Evolutionary conservation across 1,140 invertebrate genomes (phyloP).

Genomic region (Ostrea denselamellosa): DNA sequence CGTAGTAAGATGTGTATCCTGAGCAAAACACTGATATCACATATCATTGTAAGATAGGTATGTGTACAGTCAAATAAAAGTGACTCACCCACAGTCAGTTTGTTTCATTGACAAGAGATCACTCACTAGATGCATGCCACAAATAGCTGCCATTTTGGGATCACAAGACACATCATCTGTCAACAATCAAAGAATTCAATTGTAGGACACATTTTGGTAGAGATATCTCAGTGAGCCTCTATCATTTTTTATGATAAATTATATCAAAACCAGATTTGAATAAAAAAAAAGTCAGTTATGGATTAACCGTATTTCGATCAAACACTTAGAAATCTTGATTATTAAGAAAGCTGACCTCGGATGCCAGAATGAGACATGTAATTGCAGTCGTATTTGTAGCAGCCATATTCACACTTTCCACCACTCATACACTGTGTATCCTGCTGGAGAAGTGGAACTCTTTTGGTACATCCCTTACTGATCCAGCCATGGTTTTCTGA

Average conservation of each 20-base stretch:
- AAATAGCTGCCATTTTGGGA: conserved; percentile 41
- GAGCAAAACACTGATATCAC: no score
- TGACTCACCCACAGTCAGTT: conserved; percentile 49
- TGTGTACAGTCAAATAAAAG: background rate
- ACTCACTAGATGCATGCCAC: conserved; percentile 48
- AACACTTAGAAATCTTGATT: no score
- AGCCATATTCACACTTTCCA: conserved; percentile 46
- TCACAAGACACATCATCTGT: conserved; percentile 51
- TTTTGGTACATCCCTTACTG: conserved; percentile 48
- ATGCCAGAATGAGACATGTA: conserved; percentile 29
- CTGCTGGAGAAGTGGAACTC: conserved; percentile 26
- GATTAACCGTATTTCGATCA: no score
- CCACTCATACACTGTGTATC: conserved; percentile 40
- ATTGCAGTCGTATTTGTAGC: conserved; percentile 50
- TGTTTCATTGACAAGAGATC: conserved; percentile 8
- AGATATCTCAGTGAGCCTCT: no score
- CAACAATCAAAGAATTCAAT: background rate
- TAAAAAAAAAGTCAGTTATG: no score
- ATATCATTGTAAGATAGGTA: no score
- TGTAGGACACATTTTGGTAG: no score
- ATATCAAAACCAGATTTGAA: no score
- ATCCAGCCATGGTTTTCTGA: conserved; percentile 42
- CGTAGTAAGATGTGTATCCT: background rate
- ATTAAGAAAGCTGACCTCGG: conserved; percentile 40
- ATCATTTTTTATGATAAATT: no score